These are phyloP conservation scores for Rafetus swinhoei DNA, from an alignment of 2,113 vertebrate genomes.

Conservation along the genomic window DNA sequence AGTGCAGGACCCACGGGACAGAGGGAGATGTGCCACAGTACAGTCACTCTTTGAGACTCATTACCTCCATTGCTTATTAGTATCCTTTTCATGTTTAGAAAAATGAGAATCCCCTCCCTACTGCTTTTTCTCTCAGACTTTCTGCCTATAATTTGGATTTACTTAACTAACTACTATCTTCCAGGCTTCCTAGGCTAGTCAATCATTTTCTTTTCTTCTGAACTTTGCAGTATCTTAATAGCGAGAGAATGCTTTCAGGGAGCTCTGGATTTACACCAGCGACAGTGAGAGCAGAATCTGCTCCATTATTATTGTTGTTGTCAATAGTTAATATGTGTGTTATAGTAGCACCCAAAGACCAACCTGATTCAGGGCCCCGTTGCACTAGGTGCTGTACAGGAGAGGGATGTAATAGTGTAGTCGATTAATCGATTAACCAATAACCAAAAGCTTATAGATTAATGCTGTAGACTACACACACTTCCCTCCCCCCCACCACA, in stretches of 20 bases:
- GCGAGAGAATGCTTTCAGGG: not conserved
- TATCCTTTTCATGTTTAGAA: not conserved
- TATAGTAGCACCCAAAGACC: not conserved
- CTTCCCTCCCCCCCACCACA: too few relatives aligned
- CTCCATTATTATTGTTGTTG: not conserved
- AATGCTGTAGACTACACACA: too few relatives aligned
- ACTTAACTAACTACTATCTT: not conserved
- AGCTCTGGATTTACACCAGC: not conserved
- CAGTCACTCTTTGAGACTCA: not conserved
- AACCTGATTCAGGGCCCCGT: not conserved
- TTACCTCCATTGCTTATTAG: not conserved
- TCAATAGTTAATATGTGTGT: not conserved
- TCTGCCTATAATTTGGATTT: not conserved
- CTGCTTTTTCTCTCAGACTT: not conserved
- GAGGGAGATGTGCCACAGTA: too few relatives aligned
- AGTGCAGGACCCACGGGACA: too few relatives aligned
- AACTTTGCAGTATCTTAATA: not conserved
- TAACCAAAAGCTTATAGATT: too few relatives aligned
- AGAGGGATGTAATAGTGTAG: too few relatives aligned
- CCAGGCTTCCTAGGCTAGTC: not conserved
- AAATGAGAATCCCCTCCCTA: not conserved
- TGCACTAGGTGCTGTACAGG: not conserved
- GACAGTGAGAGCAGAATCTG: not conserved
- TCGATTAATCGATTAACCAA: too few relatives aligned
- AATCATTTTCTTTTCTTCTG: not conserved